Evolutionary conservation across 2,888 invertebrate genomes (phyloP).

Genomic region (Perizoma flavofasciatum): DNA sequence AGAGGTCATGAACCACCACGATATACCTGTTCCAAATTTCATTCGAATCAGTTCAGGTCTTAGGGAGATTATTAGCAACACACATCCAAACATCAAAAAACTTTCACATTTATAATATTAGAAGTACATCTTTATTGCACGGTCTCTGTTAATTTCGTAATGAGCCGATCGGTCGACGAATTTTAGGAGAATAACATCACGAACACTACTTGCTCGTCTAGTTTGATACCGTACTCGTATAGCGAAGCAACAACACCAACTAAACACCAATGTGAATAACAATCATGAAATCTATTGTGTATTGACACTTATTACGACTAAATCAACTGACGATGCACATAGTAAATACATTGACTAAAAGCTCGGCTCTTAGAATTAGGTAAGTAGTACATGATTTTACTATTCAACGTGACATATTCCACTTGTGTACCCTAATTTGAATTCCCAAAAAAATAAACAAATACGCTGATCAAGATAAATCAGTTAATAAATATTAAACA

Average conservation of each 20-base stretch:
- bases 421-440: slow-evolving; percentile 50
- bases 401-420: slow-evolving; percentile 50
- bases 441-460: slow-evolving; percentile 36
- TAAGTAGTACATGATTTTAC: slow-evolving; percentile 41
- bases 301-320: slow-evolving; percentile 48
- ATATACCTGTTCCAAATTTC: too few species aligned
- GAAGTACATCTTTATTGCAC: slow-evolving; percentile 48
- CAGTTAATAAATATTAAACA: too few species aligned
- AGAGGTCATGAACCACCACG: too few species aligned
- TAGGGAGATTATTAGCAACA: too few species aligned
- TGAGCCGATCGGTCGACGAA: slow-evolving; percentile 51
- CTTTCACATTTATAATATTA: neutral
- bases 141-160: slow-evolving; percentile 54
- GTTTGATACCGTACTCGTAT: slow-evolving; percentile 60
- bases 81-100: neutral
- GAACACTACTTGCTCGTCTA: slow-evolving; percentile 69
- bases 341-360: slow-evolving; percentile 57
- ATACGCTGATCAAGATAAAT: neutral
- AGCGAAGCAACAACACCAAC: slow-evolving; percentile 79
- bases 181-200: slow-evolving; percentile 55
- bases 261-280: slow-evolving; percentile 68
- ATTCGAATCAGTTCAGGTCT: too few species aligned
- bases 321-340: slow-evolving; percentile 30
- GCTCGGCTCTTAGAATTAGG: slow-evolving; percentile 55
- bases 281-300: slow-evolving; percentile 44